Base-by-base conservation (phyloP, 2,888 invertebrate species). In the Agonopterix alstromeriana region DNA sequence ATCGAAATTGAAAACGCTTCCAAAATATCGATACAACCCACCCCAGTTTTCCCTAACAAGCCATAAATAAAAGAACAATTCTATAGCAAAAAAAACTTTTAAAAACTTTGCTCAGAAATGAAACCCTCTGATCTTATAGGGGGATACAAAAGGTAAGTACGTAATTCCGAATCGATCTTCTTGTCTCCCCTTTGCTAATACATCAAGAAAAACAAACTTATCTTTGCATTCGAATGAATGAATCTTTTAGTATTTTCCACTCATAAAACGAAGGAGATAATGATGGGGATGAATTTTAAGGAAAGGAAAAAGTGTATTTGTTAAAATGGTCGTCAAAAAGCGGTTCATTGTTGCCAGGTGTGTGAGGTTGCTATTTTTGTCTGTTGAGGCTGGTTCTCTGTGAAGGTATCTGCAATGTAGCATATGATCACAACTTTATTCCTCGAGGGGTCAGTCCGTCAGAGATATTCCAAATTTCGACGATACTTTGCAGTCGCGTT, bases 121-220 rank as follows among this genome's bases (percentile, higher is more conserved):
- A 50, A 50, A 53, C 50, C 56, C 54, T 50, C 51, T 54, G 56
- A 62, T 58, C 54, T 54, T 38, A 48, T 27, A 27, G 57, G 54
- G 54, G 55, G 55, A 53, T 57, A 54, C 56, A 60, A 61, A 63
- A 64, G 58, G 57, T 55, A 61, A 60, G 62, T 57, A 54, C 55
- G 61, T 61, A 61, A 67, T 63, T 61, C 57, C 49, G 52, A 50
- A 64, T 61, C 60, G 61, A 64, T 62, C 60, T 54, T 53, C 54
- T 56, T 57, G 57, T 56, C 58, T 60, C 62, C 55, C 54, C 54
- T 52, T 47, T 54, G 55, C 59, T 58, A 58, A 64, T 64, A 63
- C 64, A 61, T 63, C 63, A 58, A 57, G 56, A 52, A 46, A 49
- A 52, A 48, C 58, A 45, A 59, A 48, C 35, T 44, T 55, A 55